phyloP scores from a whole-genome alignment of 1,140 invertebrate genomes.

The Drosophila kanapiae region DNA sequence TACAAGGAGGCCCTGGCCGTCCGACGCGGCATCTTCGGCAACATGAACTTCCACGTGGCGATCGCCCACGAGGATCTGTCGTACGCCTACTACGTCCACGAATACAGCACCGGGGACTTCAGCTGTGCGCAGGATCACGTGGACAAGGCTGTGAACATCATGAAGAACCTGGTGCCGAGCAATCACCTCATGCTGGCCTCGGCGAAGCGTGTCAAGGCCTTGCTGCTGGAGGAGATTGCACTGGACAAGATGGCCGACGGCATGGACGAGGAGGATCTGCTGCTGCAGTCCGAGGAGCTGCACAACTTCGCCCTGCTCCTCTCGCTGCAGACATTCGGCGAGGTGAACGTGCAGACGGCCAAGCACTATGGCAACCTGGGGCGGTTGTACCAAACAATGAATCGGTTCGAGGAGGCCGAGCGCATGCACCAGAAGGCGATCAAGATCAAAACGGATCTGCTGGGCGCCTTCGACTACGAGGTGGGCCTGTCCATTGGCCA shows the following conservation, averaged over 20 bases:
- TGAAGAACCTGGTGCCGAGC: slow-evolving; percentile 91
- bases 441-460: slow-evolving; percentile 93
- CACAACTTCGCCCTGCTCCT: slow-evolving; percentile 93
- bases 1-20: slow-evolving; percentile 93
- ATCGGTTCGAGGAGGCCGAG: slow-evolving; percentile 93
- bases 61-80: slow-evolving; percentile 95
- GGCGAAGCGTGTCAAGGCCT: slow-evolving; percentile 95
- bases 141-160: slow-evolving; percentile 92
- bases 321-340: slow-evolving; percentile 93
- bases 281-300: slow-evolving; percentile 91
- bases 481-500: slow-evolving; percentile 96
- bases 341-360: slow-evolving; percentile 96
- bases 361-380: slow-evolving; percentile 98
- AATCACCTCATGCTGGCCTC: slow-evolving; percentile 95
- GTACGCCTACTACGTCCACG: slow-evolving; percentile 95
- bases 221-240: slow-evolving; percentile 97
- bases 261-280: slow-evolving; percentile 85
- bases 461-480: slow-evolving; percentile 95
- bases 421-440: slow-evolving; percentile 96
- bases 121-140: slow-evolving; percentile 92
- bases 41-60: slow-evolving; percentile 94
- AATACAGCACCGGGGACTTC: slow-evolving; percentile 95
- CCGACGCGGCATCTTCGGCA: slow-evolving; percentile 92
- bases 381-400: slow-evolving; percentile 96
- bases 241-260: slow-evolving; percentile 89